A percentile compares a stretch with the other conserved stretches of the same genome.
Conservation (phyloP, 2,797 vertebrate genomes). For the Naso thynnoides region DNA sequence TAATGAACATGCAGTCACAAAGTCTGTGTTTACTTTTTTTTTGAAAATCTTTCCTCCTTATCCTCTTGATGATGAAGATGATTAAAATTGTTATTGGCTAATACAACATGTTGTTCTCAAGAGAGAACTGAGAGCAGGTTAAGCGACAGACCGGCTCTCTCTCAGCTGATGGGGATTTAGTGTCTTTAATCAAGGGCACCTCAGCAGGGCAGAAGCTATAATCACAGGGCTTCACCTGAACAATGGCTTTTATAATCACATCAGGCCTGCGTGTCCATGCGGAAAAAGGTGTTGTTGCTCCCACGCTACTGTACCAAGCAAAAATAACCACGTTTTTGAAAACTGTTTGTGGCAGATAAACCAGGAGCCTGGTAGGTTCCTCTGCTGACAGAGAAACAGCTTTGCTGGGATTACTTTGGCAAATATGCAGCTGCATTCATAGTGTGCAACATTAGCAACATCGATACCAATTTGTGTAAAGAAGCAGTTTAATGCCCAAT, state of each 20-base stretch:
- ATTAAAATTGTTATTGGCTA: neutral
- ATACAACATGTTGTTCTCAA: neutral
- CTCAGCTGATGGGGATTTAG: neutral
- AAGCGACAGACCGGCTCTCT: neutral
- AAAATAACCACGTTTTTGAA: neutral
- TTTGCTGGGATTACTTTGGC: constrained; percentile 19
- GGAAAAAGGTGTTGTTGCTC: neutral
- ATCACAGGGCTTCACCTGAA: neutral
- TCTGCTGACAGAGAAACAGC: neutral
- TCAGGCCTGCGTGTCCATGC: neutral
- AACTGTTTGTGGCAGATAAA: neutral
- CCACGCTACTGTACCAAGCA: neutral
- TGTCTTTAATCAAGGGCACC: constrained; percentile 11
- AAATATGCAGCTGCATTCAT: constrained; percentile 17
- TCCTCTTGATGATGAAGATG: too few relatives aligned
- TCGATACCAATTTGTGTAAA: constrained; percentile 30
- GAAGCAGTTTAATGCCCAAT: constrained; percentile 19
- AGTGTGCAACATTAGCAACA: constrained; percentile 2
- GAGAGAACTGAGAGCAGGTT: neutral
- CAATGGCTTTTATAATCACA: neutral
- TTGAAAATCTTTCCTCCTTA: too few relatives aligned
- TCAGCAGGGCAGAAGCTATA: constrained; percentile 1
- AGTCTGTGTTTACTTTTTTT: too few relatives aligned
- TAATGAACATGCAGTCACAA: too few relatives aligned
- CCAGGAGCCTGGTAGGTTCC: neutral